A percentile compares a stretch with the other conserved stretches of the same genome.
These are phyloP conservation scores for Melierax canorus DNA, from an alignment of 2,113 vertebrate genomes.

Conservation along the genomic window DNA sequence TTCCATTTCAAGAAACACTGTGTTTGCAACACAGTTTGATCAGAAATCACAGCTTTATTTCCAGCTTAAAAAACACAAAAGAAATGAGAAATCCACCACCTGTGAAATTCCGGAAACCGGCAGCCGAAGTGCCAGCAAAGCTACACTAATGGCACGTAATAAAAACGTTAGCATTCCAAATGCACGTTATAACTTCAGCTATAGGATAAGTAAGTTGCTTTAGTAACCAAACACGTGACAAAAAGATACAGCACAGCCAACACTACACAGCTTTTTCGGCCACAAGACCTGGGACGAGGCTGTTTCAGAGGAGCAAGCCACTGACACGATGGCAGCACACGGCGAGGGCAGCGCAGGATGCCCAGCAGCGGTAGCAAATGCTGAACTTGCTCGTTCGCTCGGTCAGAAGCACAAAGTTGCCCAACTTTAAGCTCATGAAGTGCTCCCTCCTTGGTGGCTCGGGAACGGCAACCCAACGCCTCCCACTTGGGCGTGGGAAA, in stretches of 20 bases:
- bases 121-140: conserved; percentile 34
- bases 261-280: background rate
- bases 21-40: background rate
- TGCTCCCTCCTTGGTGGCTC: background rate
- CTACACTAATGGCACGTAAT: background rate
- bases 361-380: background rate
- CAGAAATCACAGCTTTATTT: conserved; percentile 32
- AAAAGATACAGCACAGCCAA: background rate
- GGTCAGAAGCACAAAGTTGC: background rate
- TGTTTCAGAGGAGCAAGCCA: background rate
- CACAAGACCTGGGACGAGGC: background rate
- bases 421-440: background rate
- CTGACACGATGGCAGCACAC: background rate
- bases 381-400: fast-evolving
- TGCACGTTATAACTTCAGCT: background rate
- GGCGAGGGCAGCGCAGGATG: background rate
- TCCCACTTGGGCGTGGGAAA: background rate
- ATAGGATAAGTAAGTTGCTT: background rate
- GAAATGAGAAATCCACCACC: background rate
- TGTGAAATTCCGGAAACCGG: background rate
- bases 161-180: conserved; percentile 27
- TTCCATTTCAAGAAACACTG: background rate
- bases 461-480: fast-evolving
- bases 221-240: background rate
- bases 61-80: background rate